phyloP scores from a whole-genome alignment of 2,888 invertebrate genomes.

The Amblyjoppa fuscipennis region DNA sequence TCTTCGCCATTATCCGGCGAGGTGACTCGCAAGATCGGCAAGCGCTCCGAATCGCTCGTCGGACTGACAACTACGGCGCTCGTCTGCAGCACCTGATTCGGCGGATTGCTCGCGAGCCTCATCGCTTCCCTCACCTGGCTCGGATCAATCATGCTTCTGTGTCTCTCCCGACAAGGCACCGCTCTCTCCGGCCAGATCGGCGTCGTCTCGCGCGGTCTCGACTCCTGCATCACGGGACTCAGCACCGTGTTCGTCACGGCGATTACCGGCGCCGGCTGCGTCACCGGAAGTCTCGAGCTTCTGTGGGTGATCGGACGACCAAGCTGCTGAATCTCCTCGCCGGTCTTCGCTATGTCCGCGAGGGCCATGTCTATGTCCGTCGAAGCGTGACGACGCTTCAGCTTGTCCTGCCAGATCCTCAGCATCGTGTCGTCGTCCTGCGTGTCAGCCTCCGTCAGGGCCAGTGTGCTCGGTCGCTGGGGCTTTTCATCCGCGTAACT shows the following conservation, averaged over 20 bases:
- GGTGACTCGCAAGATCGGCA: slow-evolving; percentile 54
- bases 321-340: slow-evolving; percentile 84
- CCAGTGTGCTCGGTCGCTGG: slow-evolving; percentile 79
- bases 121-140: slow-evolving; percentile 83
- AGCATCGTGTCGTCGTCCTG: slow-evolving; percentile 82
- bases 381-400: slow-evolving; percentile 86
- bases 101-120: slow-evolving; percentile 78
- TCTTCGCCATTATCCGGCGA: slow-evolving; percentile 51
- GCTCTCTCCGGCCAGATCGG: slow-evolving; percentile 81
- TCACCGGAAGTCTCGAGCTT: slow-evolving; percentile 77
- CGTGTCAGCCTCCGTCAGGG: slow-evolving; percentile 65
- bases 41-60: slow-evolving; percentile 52
- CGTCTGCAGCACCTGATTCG: slow-evolving; percentile 75
- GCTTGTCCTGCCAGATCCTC: slow-evolving; percentile 90
- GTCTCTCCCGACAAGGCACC: slow-evolving; percentile 83
- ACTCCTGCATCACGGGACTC: slow-evolving; percentile 84
- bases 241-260: slow-evolving; percentile 83
- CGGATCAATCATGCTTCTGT: slow-evolving; percentile 85
- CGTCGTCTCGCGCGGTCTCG: slow-evolving; percentile 80
- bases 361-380: slow-evolving; percentile 82
- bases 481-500: slow-evolving; percentile 66
- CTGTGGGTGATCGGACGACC: slow-evolving; percentile 83
- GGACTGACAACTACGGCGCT: slow-evolving; percentile 67
- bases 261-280: slow-evolving; percentile 80
- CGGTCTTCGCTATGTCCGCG: slow-evolving; percentile 83